A percentile compares a stretch with the other conserved stretches of the same genome.
These are phyloP conservation scores for Arrhopalites spinosus DNA, from an alignment of 2,888 invertebrate genomes.

Conservation along the genomic window DNA sequence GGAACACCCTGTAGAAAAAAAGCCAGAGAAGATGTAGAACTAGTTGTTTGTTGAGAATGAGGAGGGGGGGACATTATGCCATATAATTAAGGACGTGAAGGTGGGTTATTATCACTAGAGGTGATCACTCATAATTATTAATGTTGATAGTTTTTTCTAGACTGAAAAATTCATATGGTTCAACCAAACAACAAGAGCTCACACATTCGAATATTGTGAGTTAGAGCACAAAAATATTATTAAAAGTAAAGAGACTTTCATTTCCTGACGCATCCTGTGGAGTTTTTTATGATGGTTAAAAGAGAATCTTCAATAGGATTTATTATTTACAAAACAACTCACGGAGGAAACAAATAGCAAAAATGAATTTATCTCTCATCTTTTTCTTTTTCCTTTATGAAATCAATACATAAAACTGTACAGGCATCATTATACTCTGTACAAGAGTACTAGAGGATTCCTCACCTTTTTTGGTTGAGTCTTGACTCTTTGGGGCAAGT, in stretches of 20 bases:
- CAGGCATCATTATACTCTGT: no score
- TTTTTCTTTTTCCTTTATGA: no score
- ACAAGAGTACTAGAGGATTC: no score
- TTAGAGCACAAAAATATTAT: no score
- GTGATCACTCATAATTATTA: slow-evolving; percentile 22
- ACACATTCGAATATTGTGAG: not conserved
- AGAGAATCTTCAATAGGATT: slow-evolving; percentile 17
- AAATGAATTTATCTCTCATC: no score
- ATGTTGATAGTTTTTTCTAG: not conserved
- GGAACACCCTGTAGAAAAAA: not conserved
- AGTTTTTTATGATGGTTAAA: not conserved
- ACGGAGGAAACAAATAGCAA: not conserved
- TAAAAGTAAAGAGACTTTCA: slow-evolving; percentile 22
- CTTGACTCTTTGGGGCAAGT: not conserved
- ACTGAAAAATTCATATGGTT: not conserved
- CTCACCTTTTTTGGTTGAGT: no score
- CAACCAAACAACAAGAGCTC: not conserved
- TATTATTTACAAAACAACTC: slow-evolving; percentile 10
- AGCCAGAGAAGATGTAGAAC: not conserved
- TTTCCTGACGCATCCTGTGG: slow-evolving; percentile 20
- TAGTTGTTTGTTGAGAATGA: slow-evolving; percentile 11
- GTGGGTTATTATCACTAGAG: slow-evolving; percentile 28
- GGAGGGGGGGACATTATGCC: no score
- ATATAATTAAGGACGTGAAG: slow-evolving; percentile 25
- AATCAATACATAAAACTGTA: no score